Evolutionary conservation across 1,140 invertebrate genomes (phyloP), one percentile per base, ranked within the genome.

Genomic region (Brachionus paranguensis): DNA sequence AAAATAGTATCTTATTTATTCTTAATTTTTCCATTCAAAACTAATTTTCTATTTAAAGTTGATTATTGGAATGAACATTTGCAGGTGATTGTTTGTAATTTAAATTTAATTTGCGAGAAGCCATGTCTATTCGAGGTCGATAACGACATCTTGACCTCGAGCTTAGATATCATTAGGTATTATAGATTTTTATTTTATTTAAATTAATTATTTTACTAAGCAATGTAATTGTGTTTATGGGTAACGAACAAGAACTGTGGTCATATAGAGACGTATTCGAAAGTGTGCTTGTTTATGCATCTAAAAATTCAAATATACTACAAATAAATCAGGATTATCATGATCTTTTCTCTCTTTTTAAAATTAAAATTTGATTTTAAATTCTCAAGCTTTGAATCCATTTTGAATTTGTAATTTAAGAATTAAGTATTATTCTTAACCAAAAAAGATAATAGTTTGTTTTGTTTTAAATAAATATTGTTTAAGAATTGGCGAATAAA

Each of bases 81-180:
- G 33, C 12, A 17, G 17, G 20, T 43, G 10, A 45, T 74, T 24
- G 70, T 74, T 3, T 43, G 14, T 74, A 74, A 43, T 74, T 47
- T 74, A 43, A 74, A 74, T 74, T 17, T 43, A 74, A 45, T 74
- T 37, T 74, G 33, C 14, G 70, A 74, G 17, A 74, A 74, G n/a
- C 17, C 17, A 17, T 74, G 17, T 45, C 0, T 43, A n/a, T 74
- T 74, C 10, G 70, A 74, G 8, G 20, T 74, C 10, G 70, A 74
- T 43, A 45, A 17, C 11, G 70, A 74, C 1, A 43, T 74, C 7
- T 74, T 74, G 3, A 45, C 17, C 10, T 43, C 70, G 6, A 74
- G 11, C 17, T 43, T 74, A 74, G 33, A 74, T 2, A 14, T 43
- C 5, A 74, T 43, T 2, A 74, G 37, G 70, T 74, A 43, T 4